A percentile compares a stretch with the other conserved stretches of the same genome.
These are phyloP conservation scores for Pitangus sulphuratus DNA, from an alignment of 2,797 vertebrate genomes.

Conservation along the genomic window DNA sequence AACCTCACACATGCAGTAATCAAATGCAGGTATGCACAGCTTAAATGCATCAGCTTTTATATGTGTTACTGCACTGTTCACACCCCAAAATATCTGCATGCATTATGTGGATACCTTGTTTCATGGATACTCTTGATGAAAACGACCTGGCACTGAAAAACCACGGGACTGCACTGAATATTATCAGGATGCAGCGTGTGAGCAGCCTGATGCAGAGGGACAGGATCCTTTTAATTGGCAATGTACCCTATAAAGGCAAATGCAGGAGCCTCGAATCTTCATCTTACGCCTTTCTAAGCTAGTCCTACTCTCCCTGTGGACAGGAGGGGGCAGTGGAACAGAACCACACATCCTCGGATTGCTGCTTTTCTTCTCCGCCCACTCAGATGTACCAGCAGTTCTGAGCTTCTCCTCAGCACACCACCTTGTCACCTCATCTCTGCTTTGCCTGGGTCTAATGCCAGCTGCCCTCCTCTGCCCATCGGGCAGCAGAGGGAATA, in stretches of 20 bases:
- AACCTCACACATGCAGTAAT: not conserved
- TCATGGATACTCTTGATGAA: not conserved
- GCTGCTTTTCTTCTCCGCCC: constrained; percentile 31
- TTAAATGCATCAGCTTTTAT: not conserved
- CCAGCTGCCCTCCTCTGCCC: constrained; percentile 3
- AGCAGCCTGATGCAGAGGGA: not conserved
- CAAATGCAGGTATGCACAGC: not conserved
- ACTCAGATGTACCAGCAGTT: not conserved
- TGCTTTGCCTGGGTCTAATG: constrained; percentile 8
- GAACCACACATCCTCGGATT: not conserved
- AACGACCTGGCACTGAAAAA: not conserved
- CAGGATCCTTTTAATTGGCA: not conserved
- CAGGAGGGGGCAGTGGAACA: constrained; percentile 60
- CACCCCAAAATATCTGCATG: not conserved
- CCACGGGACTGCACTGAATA: not conserved
- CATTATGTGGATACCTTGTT: not conserved
- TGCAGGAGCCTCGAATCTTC: rapidly evolving
- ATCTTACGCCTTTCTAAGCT: not conserved
- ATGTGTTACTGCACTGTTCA: not conserved
- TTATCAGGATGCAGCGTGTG: not conserved
- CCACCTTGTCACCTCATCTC: not conserved
- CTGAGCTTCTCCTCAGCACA: not conserved
- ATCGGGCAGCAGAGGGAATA: constrained; percentile 27
- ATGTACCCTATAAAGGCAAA: not conserved
- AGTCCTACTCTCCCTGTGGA: not conserved